These are phyloP conservation scores for Rambutsinella grinnellia DNA, from an alignment of 2,888 invertebrate species.

Conservation along the genomic window DNA sequence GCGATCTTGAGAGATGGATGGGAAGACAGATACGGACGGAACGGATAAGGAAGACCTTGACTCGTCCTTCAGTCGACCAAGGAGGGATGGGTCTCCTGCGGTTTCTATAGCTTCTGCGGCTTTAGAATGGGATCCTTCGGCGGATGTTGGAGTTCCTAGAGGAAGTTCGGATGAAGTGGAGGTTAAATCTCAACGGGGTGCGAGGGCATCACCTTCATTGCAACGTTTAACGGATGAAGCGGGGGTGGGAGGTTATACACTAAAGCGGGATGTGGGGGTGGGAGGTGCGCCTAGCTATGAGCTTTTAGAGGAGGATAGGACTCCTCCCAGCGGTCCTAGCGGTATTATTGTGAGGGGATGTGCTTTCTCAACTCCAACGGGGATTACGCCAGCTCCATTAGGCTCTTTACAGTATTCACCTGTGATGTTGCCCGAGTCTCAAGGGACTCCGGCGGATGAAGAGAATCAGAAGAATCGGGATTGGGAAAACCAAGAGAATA, in stretches of 20 bases:
- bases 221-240: no score
- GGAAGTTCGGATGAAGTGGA: neutral
- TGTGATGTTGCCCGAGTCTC: neutral
- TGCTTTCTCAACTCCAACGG: constrained; percentile 22
- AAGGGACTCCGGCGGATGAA: constrained; percentile 4
- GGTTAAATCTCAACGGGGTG: neutral
- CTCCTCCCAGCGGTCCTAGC: neutral
- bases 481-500: no score
- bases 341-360: neutral
- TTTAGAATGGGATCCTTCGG: constrained; percentile 63
- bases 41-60: neutral
- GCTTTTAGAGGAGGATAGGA: constrained; percentile 5
- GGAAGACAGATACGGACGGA: neutral
- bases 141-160: constrained; percentile 53
- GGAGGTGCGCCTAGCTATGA: no score
- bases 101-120: constrained; percentile 48
- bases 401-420: neutral
- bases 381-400: constrained; percentile 3
- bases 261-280: no score
- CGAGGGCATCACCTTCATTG: no score
- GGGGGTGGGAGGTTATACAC: neutral
- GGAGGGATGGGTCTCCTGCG: constrained; percentile 51
- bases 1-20: neutral
- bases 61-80: neutral
- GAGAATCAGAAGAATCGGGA: no score